A percentile compares a stretch with the other conserved stretches of the same genome.
These are phyloP conservation scores for Bellardia pandia DNA, from an alignment of 2,888 invertebrate species.

Conservation along the genomic window DNA sequence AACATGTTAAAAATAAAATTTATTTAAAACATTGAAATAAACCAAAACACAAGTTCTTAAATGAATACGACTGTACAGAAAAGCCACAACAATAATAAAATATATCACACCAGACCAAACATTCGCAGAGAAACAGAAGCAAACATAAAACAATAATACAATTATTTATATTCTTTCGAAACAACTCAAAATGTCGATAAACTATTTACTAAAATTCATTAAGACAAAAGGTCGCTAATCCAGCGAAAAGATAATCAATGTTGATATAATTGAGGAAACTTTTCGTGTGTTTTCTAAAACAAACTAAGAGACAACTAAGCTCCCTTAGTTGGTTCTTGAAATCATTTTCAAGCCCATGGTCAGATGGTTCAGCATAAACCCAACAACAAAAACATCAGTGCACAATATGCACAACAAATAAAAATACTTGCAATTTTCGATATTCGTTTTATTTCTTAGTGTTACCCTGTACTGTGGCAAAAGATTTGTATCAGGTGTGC, in stretches of 20 bases:
- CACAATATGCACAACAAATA: constrained; percentile 39
- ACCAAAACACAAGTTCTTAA: constrained; percentile 49
- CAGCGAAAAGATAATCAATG: too few species aligned
- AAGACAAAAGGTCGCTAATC: too few species aligned
- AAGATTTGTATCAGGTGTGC: constrained; percentile 78
- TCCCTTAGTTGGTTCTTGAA: too few species aligned
- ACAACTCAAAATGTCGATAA: too few species aligned
- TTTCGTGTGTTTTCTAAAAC: too few species aligned
- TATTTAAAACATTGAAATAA: constrained; percentile 58
- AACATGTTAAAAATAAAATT: constrained; percentile 55
- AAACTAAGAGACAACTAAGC: too few species aligned
- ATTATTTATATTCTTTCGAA: too few species aligned
- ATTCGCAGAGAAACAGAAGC: too few species aligned
- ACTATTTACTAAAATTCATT: too few species aligned
- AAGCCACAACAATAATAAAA: constrained; percentile 25
- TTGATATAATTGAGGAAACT: too few species aligned
- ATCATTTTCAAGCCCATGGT: too few species aligned
- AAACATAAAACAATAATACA: too few species aligned
- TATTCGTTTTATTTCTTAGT: constrained; percentile 4
- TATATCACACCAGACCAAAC: neutral
- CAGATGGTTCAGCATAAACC: neutral
- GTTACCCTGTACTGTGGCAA: constrained; percentile 41
- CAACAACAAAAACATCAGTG: constrained; percentile 26
- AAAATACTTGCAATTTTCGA: constrained; percentile 53
- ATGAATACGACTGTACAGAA: constrained; percentile 50